Percentiles rank a stretch among this genome's conserved stretches.
phyloP scores from a whole-genome alignment of 2,113 vertebrate genomes.

The Xenopus laevis region DNA sequence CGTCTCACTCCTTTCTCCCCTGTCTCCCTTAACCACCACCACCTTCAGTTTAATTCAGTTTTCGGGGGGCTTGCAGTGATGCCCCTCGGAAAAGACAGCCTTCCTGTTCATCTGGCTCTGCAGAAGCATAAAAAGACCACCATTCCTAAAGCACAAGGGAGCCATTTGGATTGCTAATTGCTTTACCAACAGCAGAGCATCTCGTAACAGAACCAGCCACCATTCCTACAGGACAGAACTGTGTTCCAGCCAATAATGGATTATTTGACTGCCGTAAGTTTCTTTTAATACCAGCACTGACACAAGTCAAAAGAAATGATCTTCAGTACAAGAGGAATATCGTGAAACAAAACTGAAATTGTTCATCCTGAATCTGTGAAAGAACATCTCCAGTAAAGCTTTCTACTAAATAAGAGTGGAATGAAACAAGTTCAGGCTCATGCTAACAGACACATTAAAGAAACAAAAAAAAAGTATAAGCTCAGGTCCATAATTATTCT shows the following conservation, averaged over 20 bases:
- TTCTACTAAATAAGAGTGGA: slow-evolving; percentile 44
- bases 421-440: slow-evolving; percentile 56
- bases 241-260: slow-evolving; percentile 28
- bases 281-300: slow-evolving; percentile 33
- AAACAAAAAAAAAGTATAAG: slow-evolving; percentile 54
- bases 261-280: slow-evolving; percentile 37
- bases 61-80: slow-evolving; percentile 1
- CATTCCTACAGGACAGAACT: slow-evolving; percentile 40
- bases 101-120: slow-evolving; percentile 29
- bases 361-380: slow-evolving; percentile 55
- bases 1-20: slow-evolving; percentile 12
- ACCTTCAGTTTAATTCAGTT: slow-evolving; percentile 6
- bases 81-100: slow-evolving; percentile 20
- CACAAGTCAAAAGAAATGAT: slow-evolving; percentile 4
- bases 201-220: slow-evolving; percentile 22
- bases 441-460: slow-evolving; percentile 54
- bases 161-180: slow-evolving; percentile 51
- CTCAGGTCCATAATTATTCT: slow-evolving; percentile 67
- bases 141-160: slow-evolving; percentile 66
- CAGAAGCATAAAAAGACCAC: neutral
- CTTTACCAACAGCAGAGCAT: slow-evolving; percentile 20
- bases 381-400: slow-evolving; percentile 38
- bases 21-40: slow-evolving; percentile 17
- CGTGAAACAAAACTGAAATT: slow-evolving; percentile 41
- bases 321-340: neutral